These are phyloP conservation scores for Seriola dumerili DNA, from an alignment of 2,113 vertebrate genomes.

Conservation along the genomic window DNA sequence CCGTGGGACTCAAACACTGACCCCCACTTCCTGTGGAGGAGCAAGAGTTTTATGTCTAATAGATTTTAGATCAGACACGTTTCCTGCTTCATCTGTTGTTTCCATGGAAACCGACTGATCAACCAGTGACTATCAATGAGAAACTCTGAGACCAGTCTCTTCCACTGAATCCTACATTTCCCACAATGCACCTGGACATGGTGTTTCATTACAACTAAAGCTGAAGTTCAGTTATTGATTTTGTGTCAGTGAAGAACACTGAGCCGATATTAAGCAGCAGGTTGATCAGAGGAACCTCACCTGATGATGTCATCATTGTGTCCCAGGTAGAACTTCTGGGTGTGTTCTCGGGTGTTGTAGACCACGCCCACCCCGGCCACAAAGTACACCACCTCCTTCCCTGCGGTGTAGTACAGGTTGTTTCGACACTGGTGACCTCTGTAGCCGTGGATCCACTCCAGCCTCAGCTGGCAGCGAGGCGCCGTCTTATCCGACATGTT, in stretches of 20 bases:
- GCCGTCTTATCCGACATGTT: slow-evolving; percentile 96
- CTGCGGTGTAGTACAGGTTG: slow-evolving; percentile 98
- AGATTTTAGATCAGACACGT: no score
- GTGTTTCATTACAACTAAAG: no score
- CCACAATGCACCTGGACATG: neutral
- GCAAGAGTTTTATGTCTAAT: no score
- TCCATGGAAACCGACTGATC: no score
- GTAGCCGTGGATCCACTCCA: slow-evolving; percentile 99
- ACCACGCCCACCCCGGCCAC: slow-evolving; percentile 98
- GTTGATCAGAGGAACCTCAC: slow-evolving; percentile 58
- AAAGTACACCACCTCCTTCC: slow-evolving; percentile 97
- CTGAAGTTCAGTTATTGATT: no score
- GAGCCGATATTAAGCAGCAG: no score
- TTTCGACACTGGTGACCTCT: slow-evolving; percentile 98
- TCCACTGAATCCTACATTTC: no score
- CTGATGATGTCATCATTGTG: slow-evolving; percentile 99
- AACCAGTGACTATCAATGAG: no score
- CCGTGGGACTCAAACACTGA: neutral
- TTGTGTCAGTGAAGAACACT: no score
- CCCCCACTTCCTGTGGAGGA: neutral
- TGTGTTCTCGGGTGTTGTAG: slow-evolving; percentile 96
- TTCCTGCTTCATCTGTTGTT: no score
- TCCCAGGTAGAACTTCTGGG: slow-evolving; percentile 98
- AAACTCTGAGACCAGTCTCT: no score
- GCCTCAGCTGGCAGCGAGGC: slow-evolving; percentile 92